Evolutionary conservation across 2,888 invertebrate species (phyloP).

Genomic region (Papilio gigon): DNA sequence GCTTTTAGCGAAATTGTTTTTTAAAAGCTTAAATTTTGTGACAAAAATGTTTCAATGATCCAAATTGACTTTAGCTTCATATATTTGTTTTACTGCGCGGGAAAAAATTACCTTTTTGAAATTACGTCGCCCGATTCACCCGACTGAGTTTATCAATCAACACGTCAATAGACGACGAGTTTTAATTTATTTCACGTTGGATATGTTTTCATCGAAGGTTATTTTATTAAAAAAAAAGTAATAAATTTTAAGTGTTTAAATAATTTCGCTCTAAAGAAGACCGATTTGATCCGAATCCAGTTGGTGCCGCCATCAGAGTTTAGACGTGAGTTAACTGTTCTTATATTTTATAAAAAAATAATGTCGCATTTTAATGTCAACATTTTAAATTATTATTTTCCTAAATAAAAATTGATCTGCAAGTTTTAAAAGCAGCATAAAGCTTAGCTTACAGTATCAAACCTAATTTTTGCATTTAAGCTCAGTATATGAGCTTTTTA

Average conservation of each 20-base stretch:
- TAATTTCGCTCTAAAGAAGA: no score
- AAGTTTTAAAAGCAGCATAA: background rate
- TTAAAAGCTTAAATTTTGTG: constrained; percentile 37
- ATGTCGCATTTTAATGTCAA: no score
- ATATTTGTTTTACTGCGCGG: constrained; percentile 29
- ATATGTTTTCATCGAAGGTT: background rate
- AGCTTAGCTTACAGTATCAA: constrained; percentile 9
- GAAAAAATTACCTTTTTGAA: background rate
- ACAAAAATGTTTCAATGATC: constrained; percentile 37
- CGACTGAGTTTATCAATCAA: constrained; percentile 18
- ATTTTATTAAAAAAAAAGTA: background rate
- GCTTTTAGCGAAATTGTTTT: constrained; percentile 39
- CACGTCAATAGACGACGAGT: constrained; percentile 7
- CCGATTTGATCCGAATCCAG: no score
- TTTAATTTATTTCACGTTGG: background rate
- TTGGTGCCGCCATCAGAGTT: no score
- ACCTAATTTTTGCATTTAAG: constrained; percentile 29
- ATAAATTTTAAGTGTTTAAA: no score
- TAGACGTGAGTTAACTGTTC: no score
- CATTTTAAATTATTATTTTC: no score
- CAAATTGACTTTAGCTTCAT: constrained; percentile 32
- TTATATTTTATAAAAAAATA: background rate
- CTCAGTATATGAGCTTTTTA: constrained; percentile 21
- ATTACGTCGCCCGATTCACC: constrained; percentile 13
- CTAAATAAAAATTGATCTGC: background rate